Conservation (phyloP, 53 echinoderm and acorn worm genomes). For the Apostichopus leukothele region DNA sequence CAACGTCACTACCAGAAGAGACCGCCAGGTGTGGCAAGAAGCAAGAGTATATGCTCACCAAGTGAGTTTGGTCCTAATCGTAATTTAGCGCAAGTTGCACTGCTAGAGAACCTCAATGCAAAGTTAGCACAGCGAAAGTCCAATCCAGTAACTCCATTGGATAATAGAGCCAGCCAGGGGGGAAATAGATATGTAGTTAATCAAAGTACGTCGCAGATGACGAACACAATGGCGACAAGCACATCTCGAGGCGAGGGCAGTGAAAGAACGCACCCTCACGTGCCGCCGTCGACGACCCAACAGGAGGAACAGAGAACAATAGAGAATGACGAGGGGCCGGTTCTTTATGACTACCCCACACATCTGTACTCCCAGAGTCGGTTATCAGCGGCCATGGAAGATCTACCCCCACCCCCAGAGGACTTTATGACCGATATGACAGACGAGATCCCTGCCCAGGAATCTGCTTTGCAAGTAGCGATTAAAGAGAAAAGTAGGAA, state of each 20-base stretch:
- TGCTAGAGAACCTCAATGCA: slow-evolving; percentile 87
- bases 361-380: slow-evolving; percentile 8
- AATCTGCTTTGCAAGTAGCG: neutral
- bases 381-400: neutral
- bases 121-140: slow-evolving; percentile 68
- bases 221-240: neutral
- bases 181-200: neutral
- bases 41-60: slow-evolving; percentile 25
- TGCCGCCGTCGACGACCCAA: neutral
- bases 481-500: slow-evolving; percentile 20
- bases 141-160: neutral
- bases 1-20: slow-evolving; percentile 11
- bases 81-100: slow-evolving; percentile 38
- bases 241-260: neutral
- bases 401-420: neutral
- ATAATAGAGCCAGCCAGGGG: neutral
- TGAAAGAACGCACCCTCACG: neutral
- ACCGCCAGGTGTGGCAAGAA: slow-evolving; percentile 7
- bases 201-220: neutral
- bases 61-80: slow-evolving; percentile 13
- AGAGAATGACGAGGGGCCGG: neutral
- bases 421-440: neutral
- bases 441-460: neutral
- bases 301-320: neutral
- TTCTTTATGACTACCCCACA: neutral